These are phyloP conservation scores for Desoria tigrina DNA, from an alignment of 2,888 invertebrate species.

Conservation along the genomic window DNA sequence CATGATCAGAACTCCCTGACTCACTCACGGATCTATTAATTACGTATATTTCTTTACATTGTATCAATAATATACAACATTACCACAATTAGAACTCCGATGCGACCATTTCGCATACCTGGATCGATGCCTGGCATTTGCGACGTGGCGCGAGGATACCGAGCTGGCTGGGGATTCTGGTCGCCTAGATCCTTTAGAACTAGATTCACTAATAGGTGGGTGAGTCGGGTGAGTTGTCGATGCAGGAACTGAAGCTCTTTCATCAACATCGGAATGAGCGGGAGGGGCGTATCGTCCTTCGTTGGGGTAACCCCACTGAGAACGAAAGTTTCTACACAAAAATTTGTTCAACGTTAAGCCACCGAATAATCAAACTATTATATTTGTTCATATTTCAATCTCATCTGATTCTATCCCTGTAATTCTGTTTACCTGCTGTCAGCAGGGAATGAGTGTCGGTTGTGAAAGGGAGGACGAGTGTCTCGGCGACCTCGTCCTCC, in stretches of 20 bases:
- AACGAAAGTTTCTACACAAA: conserved; percentile 48
- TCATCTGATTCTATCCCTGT: background rate
- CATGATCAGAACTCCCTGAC: conserved; percentile 55
- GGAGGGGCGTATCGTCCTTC: conserved; percentile 51
- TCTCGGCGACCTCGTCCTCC: conserved; percentile 49
- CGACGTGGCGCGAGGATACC: conserved; percentile 53
- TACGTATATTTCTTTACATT: too few species aligned
- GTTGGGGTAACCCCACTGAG: conserved; percentile 50
- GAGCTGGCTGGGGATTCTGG: conserved; percentile 53
- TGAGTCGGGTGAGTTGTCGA: conserved; percentile 45
- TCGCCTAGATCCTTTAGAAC: conserved; percentile 50
- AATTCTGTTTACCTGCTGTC: conserved; percentile 52
- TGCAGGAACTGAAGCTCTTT: conserved; percentile 48
- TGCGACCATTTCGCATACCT: conserved; percentile 45
- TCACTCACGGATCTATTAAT: conserved; percentile 52
- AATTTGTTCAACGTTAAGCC: too few species aligned
- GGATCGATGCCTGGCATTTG: conserved; percentile 52
- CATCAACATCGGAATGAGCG: conserved; percentile 49
- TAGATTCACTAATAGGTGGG: conserved; percentile 50
- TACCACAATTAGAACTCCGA: too few species aligned
- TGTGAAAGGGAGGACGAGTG: conserved; percentile 50
- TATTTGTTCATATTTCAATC: background rate
- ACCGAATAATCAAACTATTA: background rate
- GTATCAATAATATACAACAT: too few species aligned
- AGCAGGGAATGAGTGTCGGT: conserved; percentile 51